phyloP scores from a whole-genome alignment of 2,797 vertebrate species.

The Halcyon smyrnensis region DNA sequence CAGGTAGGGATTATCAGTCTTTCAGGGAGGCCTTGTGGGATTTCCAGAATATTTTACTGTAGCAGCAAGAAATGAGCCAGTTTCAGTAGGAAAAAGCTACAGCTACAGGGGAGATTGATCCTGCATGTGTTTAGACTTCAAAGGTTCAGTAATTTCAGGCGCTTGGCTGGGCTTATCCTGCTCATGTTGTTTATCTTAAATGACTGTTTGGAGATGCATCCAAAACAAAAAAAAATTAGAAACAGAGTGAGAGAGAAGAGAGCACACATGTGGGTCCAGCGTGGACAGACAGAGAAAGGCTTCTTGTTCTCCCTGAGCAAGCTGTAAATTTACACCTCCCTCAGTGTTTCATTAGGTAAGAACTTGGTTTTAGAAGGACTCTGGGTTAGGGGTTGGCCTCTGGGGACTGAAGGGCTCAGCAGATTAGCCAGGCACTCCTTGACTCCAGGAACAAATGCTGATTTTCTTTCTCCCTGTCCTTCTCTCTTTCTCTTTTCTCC shows the following conservation, averaged over 20 bases:
- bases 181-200: constrained; percentile 43
- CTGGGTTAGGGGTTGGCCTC: not conserved
- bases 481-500: not conserved
- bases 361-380: not conserved
- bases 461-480: not conserved
- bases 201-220: constrained; percentile 51
- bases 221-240: constrained; percentile 46
- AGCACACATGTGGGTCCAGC: not conserved
- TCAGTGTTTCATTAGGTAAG: constrained; percentile 6
- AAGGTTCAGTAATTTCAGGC: constrained; percentile 25
- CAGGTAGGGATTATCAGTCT: constrained; percentile 24
- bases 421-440: not conserved
- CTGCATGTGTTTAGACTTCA: constrained; percentile 47
- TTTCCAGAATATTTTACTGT: not conserved
- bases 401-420: not conserved
- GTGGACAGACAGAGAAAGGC: not conserved
- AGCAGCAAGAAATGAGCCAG: constrained; percentile 25
- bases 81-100: not conserved
- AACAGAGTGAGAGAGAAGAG: not conserved
- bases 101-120: not conserved
- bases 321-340: not conserved
- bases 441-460: not conserved
- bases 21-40: not conserved
- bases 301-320: not conserved
- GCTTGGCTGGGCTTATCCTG: constrained; percentile 12